Conservation (phyloP, 2,797 vertebrate genomes). For the Sebastes hubbsi region DNA sequence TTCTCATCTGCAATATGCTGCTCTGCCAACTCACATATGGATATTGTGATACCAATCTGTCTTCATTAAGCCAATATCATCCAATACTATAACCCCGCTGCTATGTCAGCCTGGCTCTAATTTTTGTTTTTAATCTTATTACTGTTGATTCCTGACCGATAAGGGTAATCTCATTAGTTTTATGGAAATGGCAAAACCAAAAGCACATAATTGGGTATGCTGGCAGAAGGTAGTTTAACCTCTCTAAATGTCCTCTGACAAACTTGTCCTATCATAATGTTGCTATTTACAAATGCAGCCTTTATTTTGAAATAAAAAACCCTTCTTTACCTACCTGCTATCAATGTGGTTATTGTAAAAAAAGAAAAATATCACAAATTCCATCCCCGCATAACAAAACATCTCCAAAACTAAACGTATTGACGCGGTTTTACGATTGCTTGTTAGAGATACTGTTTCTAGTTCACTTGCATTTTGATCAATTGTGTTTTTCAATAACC, state of each 20-base stretch:
- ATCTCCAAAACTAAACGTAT: conserved; percentile 24
- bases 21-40: neutral
- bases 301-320: neutral
- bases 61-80: conserved; percentile 23
- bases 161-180: conserved; percentile 49
- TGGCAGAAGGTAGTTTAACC: conserved; percentile 10
- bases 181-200: conserved; percentile 14
- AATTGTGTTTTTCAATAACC: conserved; percentile 60
- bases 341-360: conserved; percentile 20
- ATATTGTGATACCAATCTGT: conserved; percentile 24
- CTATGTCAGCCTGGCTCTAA: neutral
- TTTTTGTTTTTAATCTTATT: conserved; percentile 47
- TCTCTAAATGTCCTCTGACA: neutral
- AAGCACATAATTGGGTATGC: neutral
- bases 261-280: neutral
- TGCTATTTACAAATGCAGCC: too few species aligned
- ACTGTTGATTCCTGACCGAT: conserved; percentile 51
- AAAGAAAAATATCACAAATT: conserved; percentile 4
- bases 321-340: neutral
- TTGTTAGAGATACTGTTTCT: conserved; percentile 27
- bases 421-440: conserved; percentile 11
- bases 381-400: conserved; percentile 19
- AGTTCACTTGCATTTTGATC: conserved; percentile 63
- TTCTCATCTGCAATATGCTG: neutral
- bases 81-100: neutral